phyloP scores from a whole-genome alignment of 2,888 invertebrate species.

The Antheraea yamamai region DNA sequence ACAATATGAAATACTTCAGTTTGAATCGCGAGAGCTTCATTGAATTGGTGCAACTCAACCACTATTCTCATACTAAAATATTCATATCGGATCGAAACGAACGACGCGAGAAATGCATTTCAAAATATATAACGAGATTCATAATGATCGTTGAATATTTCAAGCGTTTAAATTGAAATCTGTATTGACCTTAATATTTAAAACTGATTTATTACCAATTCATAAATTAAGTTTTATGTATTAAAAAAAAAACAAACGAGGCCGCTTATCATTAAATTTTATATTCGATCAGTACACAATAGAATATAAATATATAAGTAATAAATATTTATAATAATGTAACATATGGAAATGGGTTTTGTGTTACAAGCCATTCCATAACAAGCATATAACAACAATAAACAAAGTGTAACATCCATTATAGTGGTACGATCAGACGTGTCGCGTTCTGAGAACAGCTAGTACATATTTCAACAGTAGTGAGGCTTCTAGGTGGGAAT shows the following conservation, averaged over 20 bases:
- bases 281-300: background rate
- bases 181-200: background rate
- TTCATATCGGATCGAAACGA: constrained; percentile 56
- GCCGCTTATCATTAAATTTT: background rate
- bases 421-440: background rate
- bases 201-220: background rate
- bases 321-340: too few species aligned
- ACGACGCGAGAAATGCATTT: constrained; percentile 38
- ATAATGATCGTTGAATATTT: constrained; percentile 26
- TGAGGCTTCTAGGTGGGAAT: too few species aligned
- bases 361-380: too few species aligned
- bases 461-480: background rate
- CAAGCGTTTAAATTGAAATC: constrained; percentile 22
- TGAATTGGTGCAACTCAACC: constrained; percentile 56
- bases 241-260: background rate
- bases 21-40: constrained; percentile 67
- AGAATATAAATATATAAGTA: too few species aligned
- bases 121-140: constrained; percentile 18
- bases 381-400: background rate
- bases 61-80: constrained; percentile 62
- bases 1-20: constrained; percentile 77
- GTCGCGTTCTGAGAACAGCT: background rate
- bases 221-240: background rate
- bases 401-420: background rate
- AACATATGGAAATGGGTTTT: too few species aligned